phyloP scores from a whole-genome alignment of 2,888 invertebrate species.

The Yponomeuta cagnagella region DNA sequence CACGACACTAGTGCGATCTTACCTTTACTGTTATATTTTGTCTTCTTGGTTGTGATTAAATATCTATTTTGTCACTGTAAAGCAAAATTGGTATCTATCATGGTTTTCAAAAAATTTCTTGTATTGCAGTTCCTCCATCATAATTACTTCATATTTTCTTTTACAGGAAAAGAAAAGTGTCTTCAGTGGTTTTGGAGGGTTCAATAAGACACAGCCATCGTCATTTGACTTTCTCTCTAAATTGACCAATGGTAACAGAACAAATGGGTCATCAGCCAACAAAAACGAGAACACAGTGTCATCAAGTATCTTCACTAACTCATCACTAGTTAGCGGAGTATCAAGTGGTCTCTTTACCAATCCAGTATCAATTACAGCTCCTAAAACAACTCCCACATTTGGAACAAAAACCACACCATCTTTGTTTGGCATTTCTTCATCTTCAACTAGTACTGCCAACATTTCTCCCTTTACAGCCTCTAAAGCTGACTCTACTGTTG shows the following conservation, averaged over 20 bases:
- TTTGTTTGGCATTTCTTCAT: conserved; percentile 32
- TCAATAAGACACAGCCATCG: conserved; percentile 69
- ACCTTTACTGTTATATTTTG: no score
- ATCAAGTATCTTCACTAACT: conserved; percentile 42
- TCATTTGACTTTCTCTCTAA: conserved; percentile 79
- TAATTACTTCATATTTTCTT: conserved; percentile 18
- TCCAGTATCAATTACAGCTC: conserved; percentile 29
- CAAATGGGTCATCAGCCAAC: conserved; percentile 42
- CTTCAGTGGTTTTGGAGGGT: conserved; percentile 83
- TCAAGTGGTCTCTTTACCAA: conserved; percentile 26
- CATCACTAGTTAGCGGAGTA: conserved; percentile 25
- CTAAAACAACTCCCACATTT: conserved; percentile 31
- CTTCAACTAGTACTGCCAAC: conserved; percentile 26
- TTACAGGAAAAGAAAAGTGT: conserved; percentile 73
- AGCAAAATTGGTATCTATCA: no score
- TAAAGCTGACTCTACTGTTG: conserved; percentile 46
- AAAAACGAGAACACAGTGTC: conserved; percentile 39
- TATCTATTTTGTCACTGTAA: background rate
- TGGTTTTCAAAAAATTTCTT: no score
- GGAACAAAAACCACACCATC: conserved; percentile 31
- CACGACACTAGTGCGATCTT: no score
- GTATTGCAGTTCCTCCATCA: no score
- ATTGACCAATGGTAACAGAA: conserved; percentile 63
- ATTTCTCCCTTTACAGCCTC: conserved; percentile 41
- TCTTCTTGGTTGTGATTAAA: background rate